phyloP scores from a whole-genome alignment of 2,113 vertebrate species.

The Takifugu bimaculatus region DNA sequence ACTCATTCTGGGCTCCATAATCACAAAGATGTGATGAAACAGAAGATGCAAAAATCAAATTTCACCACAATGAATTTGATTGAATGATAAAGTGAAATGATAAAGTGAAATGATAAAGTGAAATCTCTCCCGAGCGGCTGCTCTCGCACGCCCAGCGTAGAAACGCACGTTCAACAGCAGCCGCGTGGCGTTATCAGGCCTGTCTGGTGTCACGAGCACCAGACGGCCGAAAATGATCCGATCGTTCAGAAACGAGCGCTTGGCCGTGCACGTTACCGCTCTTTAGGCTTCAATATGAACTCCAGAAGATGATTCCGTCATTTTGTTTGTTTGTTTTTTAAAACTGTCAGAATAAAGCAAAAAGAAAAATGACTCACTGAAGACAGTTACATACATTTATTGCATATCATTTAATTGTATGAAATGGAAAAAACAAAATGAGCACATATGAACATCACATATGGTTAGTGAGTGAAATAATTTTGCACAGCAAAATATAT shows the following conservation, averaged over 20 bases:
- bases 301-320: too few species aligned
- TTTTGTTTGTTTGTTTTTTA: too few species aligned
- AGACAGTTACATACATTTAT: conserved; percentile 77
- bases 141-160: too few species aligned
- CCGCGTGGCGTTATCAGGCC: too few species aligned
- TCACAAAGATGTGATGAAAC: conserved; percentile 1
- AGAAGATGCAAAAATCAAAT: not conserved
- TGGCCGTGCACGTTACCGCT: too few species aligned
- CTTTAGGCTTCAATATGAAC: too few species aligned
- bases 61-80: not conserved
- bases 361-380: conserved; percentile 69
- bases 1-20: not conserved
- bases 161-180: too few species aligned
- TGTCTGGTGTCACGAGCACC: too few species aligned
- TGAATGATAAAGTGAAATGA: not conserved
- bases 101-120: too few species aligned
- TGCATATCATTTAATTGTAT: conserved; percentile 81
- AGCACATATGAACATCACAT: conserved; percentile 98
- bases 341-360: conserved; percentile 30
- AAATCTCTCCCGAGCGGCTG: too few species aligned
- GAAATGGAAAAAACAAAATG: conserved; percentile 82
- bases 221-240: not conserved
- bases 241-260: too few species aligned
- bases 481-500: conserved; percentile 99
- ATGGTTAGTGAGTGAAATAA: conserved; percentile 98